phyloP scores from a whole-genome alignment of 2,113 vertebrate species.

The Phasianus colchicus region DNA sequence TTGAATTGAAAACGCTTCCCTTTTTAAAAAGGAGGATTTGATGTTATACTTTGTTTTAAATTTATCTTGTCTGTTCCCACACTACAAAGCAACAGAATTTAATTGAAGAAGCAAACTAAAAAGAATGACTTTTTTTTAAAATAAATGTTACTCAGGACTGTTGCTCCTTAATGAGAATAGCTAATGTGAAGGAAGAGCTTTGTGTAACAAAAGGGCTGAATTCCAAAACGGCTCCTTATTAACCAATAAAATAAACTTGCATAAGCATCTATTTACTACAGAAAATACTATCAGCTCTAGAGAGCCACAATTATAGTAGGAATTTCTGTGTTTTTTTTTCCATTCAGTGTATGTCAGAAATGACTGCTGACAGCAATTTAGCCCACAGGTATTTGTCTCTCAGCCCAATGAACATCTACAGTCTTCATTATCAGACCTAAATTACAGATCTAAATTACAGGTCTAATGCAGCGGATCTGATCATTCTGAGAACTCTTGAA shows the following conservation, averaged over 20 bases:
- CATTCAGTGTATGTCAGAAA: neutral
- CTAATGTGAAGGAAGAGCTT: neutral
- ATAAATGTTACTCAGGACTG: neutral
- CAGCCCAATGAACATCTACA: neutral
- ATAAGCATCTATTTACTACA: neutral
- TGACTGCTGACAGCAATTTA: neutral
- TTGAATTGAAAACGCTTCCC: neutral
- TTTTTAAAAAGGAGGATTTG: neutral
- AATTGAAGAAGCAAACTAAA: neutral
- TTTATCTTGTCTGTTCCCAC: neutral
- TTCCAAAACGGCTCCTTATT: neutral
- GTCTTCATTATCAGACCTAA: neutral
- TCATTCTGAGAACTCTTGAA: neutral
- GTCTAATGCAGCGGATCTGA: neutral
- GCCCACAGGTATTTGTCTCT: neutral
- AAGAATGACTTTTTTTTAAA: neutral
- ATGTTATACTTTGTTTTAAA: conserved; percentile 4
- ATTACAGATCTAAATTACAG: neutral
- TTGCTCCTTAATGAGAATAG: neutral
- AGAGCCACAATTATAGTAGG: neutral
- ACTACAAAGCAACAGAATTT: neutral
- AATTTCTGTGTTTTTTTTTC: neutral
- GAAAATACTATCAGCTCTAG: neutral
- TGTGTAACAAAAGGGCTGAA: neutral
- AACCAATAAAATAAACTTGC: neutral